Evolutionary conservation across 2,888 invertebrate species (phyloP), one percentile per base, ranked within the genome.

Genomic region (Odontomyia ornata): DNA sequence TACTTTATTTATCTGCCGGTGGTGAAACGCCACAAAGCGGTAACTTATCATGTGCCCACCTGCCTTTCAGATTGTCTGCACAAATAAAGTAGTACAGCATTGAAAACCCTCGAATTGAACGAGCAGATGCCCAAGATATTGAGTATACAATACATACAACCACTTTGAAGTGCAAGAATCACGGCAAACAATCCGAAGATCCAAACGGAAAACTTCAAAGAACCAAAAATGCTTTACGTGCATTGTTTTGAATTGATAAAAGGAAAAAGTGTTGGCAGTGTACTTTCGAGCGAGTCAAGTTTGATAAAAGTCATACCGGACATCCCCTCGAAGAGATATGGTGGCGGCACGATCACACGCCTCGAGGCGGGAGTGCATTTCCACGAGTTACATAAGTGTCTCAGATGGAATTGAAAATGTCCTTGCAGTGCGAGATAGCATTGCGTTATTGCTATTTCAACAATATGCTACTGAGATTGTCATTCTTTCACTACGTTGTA

Each of bases 201-300:
- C 23, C 30, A 30, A 25, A 9, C 64, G 64, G 64, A 64, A 23
- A 64, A 64, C 64, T 28, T 64, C 64, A 64, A 64, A 64, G 64
- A 18, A 13, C 3, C 28, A 30, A 15, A 64, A 64, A 64, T 64
- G 30, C 64, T 28, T 27, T 64, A 30, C 30, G n/a, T 15, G 15
- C 18, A 64, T 64, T 64, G 64, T 64, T 18, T 64, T 64, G 28
- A 64, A 64, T 64, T 64, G 64, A 64, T 64, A 64, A 64, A 64
- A 64, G 64, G 28, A 30, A 64, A 36, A 30, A 64, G 15, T 64
- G 64, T 30, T 60, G 1, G 64, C 25, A 30, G 64, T 15, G 2
- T 30, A 23, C 25, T 15, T 64, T 30, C 25, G 23, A 11, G 28
- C 28, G 64, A 27, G 30, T 64, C 64, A n/a, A 18, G 25, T 15